Evolutionary conservation across 2,888 invertebrate genomes (phyloP), one percentile per base, ranked within the genome.

Genomic region (Callimorpha dominula): DNA sequence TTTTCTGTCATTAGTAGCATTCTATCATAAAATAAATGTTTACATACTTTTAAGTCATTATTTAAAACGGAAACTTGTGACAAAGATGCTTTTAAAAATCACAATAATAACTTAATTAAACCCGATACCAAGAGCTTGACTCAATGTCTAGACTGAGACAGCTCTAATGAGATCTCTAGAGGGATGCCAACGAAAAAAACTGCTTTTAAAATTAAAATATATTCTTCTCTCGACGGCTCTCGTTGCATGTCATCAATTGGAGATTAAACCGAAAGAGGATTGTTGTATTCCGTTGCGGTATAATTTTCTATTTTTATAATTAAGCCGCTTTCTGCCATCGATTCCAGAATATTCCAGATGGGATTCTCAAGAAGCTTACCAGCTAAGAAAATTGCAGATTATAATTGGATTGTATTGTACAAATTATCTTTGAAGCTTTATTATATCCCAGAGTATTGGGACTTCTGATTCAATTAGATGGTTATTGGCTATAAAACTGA

Each of bases 121-220:
- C 71, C 79, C 75, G 68, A 82, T 82, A 78, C 74, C 42, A 69
- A 54, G 72, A 65, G 75, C 74, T 71, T 52, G 50, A 68, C 65
- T 75, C 79, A 78, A 81, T 81, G 75, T 73, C 78, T 63, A 78
- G 78, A 76, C 78, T 77, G 78, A 81, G 76, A 78, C 81, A 81
- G 62, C 75, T 75, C 78, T 94, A 94, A 94, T 92, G 91, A 93
- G 91, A 87, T 91, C 93, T 85, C 92, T 49, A 75, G 89, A 81
- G 88, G 88, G 87, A 87, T 86, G 82, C 83, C 84, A 86, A 78
- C 71, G 76, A 78, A 87, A 89, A 90, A 71, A 90, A 90, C 90
- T 88, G 83, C 86, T 87, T 90, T 90, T 86, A 89, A 93, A 92
- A 90, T 93, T 90, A 90, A 92, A 89, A 91, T 89, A 88, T 89